phyloP scores from a whole-genome alignment of 2,113 vertebrate genomes.

The Capreolus pygargus region DNA sequence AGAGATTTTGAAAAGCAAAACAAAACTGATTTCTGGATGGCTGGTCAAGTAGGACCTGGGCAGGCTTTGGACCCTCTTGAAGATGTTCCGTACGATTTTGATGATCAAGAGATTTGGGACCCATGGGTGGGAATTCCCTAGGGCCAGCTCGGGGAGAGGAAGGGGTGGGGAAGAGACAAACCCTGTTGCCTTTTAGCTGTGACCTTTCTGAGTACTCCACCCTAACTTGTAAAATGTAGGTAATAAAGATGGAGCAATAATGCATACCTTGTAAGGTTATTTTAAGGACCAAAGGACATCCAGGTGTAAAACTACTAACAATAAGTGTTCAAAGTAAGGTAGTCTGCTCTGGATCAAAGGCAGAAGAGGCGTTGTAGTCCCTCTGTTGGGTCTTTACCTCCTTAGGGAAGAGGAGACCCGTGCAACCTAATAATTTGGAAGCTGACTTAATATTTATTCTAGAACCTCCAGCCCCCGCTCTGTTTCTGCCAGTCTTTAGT shows the following conservation, averaged over 20 bases:
- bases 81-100: neutral
- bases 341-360: neutral
- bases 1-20: neutral
- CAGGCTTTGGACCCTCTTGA: too few relatives aligned
- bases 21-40: neutral
- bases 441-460: neutral
- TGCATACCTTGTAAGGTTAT: neutral
- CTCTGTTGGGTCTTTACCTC: neutral
- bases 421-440: neutral
- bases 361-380: neutral
- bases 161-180: neutral
- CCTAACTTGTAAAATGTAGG: neutral
- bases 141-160: fast-evolving
- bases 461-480: neutral
- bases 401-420: fast-evolving
- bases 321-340: neutral
- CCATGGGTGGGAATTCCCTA: neutral
- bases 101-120: neutral
- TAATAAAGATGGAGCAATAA: neutral
- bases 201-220: neutral
- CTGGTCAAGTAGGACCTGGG: neutral
- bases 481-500: neutral
- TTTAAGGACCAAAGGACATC: neutral
- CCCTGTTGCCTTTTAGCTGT: neutral
- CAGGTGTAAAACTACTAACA: neutral